These are phyloP conservation scores for Campoplex nolae DNA, from an alignment of 2,888 invertebrate species.

Conservation along the genomic window DNA sequence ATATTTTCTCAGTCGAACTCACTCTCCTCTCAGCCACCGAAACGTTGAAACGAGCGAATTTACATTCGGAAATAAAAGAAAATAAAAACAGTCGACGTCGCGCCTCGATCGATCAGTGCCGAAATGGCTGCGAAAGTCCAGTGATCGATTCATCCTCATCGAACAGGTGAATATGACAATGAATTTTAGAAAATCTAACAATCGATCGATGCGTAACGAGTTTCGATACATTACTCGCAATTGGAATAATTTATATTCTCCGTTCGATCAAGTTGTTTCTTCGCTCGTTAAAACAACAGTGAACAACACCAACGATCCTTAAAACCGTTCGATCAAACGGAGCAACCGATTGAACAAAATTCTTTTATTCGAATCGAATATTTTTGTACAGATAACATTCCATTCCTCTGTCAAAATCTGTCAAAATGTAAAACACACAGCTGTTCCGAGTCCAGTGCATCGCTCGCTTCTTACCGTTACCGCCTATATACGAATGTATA, in stretches of 20 bases:
- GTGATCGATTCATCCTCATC: background rate
- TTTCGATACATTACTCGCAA: too few relatives aligned
- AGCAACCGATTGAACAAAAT: too few relatives aligned
- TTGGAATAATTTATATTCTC: background rate
- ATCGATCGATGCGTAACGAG: background rate
- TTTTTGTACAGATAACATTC: background rate
- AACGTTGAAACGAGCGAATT: background rate
- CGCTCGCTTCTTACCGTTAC: slow-evolving; percentile 40
- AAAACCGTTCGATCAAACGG: background rate
- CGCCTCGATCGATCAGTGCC: background rate
- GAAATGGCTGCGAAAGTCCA: background rate
- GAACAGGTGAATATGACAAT: background rate
- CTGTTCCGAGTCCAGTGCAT: background rate
- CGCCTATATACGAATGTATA: slow-evolving; percentile 10
- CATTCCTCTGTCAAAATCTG: background rate
- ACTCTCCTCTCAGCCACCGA: too few relatives aligned
- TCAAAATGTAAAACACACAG: background rate
- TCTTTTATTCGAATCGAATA: background rate
- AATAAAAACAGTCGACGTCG: background rate
- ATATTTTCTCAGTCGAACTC: too few relatives aligned
- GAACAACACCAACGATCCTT: background rate
- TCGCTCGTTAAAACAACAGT: background rate
- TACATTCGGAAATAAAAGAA: background rate
- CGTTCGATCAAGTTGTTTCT: background rate
- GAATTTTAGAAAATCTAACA: background rate